Evolutionary conservation across 1,140 invertebrate species (phyloP), one percentile per base, ranked within the genome.

Genomic region (honey bee (Apis mellifera)): DNA sequence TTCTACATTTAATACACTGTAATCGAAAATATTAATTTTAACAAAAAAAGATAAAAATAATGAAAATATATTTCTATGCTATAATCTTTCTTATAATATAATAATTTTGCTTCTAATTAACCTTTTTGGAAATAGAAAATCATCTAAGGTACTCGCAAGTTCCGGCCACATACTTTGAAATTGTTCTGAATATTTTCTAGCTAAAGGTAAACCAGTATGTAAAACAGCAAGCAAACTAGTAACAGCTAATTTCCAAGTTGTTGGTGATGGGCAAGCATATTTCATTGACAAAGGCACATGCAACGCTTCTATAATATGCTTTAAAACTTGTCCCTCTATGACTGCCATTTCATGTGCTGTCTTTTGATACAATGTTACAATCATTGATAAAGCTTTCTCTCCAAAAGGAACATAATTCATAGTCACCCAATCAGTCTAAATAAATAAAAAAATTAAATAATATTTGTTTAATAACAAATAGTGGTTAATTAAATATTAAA

Each of bases 321-420:
- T 96, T 59, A 98, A 91, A 62, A 98, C 96, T 85, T 96, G 95
- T 65, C 96, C 95, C 88, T 97, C 95, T 71, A 98, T 96, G 13
- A 98, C 96, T 82, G 96, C 94, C 74, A 95, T 92, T 92, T 97
- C 96, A 26, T 95, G 95, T 11, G 97, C 97, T 42, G 97, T 97
- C 89, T 96, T 96, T 90, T 97, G 95, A 93, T 99, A 99, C 55
- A 99, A 93, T 90, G 95, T 96, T 2, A 98, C 97, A 62, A 97
- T 96, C 95, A 98, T 97, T 32, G 96, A 95, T 42, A 99, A 94
- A 19, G 97, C 96, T 92, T 97, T 96, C 91, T 98, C 97, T 84
- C 97, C 97, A 94, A 98, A 98, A 66, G 97, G 97, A 86, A 98
- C 97, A 91, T 97, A 98, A 93, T 97, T 98, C 96, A 97, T 96